Evolutionary conservation across 2,113 vertebrate genomes (phyloP), one percentile per base, ranked within the genome.

Genomic region (Cariama cristata): DNA sequence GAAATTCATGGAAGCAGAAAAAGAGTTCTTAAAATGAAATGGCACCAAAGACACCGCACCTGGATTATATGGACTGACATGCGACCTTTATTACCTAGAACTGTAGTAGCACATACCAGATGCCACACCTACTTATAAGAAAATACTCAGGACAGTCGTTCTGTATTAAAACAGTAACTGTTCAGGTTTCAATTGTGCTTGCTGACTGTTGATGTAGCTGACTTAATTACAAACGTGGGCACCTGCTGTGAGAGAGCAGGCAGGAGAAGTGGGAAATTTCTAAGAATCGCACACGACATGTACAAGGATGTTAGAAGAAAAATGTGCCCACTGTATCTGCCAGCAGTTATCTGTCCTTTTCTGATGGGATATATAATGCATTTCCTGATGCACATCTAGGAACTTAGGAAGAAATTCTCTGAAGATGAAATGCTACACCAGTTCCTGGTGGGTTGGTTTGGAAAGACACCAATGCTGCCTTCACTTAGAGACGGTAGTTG

Each of bases 241-340:
- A 86, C 11, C 45, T 42, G 38, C 44, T 76, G 26, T 20, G 40
- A 68, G 26, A 52, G 32, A 59, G 79, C 56, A 72, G 32, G 53
- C 26, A 86, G 35, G 32, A 79, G 44, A 86, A 13, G 15, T 12
- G 63, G 38, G 8, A 82, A 52, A 75, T 50, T 67, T 45, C 63
- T 56, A 18, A 83, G 30, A 82, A 47, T 7, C 9, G 1, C 24
- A 71, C 56, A 12, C 2, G 2, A 19, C 40, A 8, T 0, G 11
- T 30, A 42, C 15, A 50, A 66, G 35, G 18, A 85, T 5, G 2
- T 9, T 35, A 50, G 30, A 87, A 49, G 52, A 4, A 85, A 85
- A 82, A 63, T 16, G 18, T 1, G 4, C 1, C 26, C 2, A 0
- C 20, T 26, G 9, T 38, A 53, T n/a, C 27, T 67, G 66, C 14